These are phyloP conservation scores for Callaeas wilsoni DNA, from an alignment of 2,113 vertebrate genomes.

Conservation along the genomic window DNA sequence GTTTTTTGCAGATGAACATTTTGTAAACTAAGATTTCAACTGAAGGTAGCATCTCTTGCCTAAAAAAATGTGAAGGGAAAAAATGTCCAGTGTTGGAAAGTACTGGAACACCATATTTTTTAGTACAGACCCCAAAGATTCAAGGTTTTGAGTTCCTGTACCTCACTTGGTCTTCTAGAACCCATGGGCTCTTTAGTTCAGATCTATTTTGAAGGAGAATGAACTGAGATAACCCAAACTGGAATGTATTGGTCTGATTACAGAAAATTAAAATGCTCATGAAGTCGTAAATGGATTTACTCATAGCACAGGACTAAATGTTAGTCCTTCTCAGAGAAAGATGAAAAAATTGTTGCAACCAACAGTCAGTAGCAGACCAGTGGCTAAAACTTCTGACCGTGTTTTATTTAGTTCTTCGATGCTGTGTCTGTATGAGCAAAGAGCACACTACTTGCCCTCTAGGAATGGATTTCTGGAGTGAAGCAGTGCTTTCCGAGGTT, in stretches of 20 bases:
- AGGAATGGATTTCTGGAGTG: background rate
- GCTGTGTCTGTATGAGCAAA: background rate
- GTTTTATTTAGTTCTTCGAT: background rate
- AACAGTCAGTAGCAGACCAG: background rate
- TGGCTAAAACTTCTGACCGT: background rate
- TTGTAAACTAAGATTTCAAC: background rate
- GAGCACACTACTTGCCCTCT: background rate
- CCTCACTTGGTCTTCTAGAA: background rate
- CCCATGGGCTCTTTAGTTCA: background rate
- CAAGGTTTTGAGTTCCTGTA: background rate
- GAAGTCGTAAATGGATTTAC: background rate
- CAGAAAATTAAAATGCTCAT: background rate
- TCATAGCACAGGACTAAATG: background rate
- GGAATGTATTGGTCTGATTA: background rate
- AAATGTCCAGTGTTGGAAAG: background rate
- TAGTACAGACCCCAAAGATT: background rate
- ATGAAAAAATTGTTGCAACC: background rate
- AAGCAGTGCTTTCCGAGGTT: background rate
- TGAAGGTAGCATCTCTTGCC: background rate
- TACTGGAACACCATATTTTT: background rate
- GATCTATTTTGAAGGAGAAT: background rate
- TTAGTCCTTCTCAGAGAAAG: background rate
- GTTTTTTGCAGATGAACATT: background rate
- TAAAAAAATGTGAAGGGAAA: background rate
- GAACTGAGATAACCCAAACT: background rate